Evolutionary conservation across 2,113 vertebrate genomes (phyloP).

Genomic region (Garra rufa): DNA sequence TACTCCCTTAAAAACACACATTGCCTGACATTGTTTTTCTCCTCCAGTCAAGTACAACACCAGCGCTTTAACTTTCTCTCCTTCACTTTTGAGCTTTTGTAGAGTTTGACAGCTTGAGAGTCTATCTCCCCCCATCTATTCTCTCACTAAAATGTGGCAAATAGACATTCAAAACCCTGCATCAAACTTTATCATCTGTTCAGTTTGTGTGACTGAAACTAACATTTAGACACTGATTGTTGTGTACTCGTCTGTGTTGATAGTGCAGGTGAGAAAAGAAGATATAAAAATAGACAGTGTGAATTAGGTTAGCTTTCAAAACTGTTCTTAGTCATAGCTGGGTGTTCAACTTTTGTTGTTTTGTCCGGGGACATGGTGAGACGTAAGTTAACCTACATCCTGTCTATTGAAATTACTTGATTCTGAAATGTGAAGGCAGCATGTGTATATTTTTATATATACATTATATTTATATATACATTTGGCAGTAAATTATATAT

Average conservation of each 20-base stretch:
- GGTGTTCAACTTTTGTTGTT: background rate
- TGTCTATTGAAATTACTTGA: background rate
- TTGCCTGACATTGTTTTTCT: background rate
- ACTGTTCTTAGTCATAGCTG: background rate
- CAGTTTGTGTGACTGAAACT: background rate
- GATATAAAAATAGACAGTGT: background rate
- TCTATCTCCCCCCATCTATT: background rate
- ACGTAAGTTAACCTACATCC: background rate
- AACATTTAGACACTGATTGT: background rate
- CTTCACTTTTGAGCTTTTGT: constrained; percentile 3
- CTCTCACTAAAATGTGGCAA: constrained; percentile 16
- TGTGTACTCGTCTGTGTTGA: background rate
- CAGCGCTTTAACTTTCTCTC: constrained; percentile 22
- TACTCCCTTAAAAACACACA: constrained; percentile 5
- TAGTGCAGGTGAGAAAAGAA: background rate
- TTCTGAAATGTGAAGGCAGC: too few relatives aligned
- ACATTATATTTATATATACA: too few relatives aligned
- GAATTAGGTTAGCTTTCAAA: background rate
- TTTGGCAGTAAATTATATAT: too few relatives aligned
- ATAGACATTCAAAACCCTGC: background rate
- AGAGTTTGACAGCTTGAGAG: background rate
- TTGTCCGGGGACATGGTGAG: background rate
- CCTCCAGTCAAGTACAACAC: background rate
- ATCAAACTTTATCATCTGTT: constrained; percentile 59
- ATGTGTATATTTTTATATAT: too few relatives aligned